These are phyloP conservation scores for Antennarius striatus DNA, from an alignment of 2,113 vertebrate species.

Conservation along the genomic window DNA sequence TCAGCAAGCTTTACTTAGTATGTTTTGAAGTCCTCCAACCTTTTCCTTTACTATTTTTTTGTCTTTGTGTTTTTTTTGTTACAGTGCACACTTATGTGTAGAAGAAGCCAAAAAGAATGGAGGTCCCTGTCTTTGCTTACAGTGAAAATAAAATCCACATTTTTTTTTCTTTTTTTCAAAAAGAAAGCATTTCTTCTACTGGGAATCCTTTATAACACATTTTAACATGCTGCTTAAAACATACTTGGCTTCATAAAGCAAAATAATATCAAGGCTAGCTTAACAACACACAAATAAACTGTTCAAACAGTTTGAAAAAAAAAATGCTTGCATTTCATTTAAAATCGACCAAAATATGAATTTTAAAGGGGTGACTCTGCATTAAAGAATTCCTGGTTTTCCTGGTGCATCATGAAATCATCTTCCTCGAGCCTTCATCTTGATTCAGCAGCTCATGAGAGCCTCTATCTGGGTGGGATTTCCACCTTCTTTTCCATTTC, in stretches of 20 bases:
- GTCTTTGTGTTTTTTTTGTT: constrained; percentile 21
- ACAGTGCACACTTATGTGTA: constrained; percentile 60
- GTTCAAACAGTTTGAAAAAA: neutral
- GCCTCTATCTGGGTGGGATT: constrained; percentile 38
- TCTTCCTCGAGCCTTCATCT: constrained; percentile 22
- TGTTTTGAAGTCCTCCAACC: constrained; percentile 66
- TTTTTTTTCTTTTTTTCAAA: neutral
- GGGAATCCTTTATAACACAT: too few relatives aligned
- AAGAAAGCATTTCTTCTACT: too few relatives aligned
- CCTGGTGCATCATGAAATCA: too few relatives aligned
- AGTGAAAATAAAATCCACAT: neutral
- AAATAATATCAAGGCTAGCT: too few relatives aligned
- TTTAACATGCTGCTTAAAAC: too few relatives aligned
- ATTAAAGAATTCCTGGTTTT: too few relatives aligned
- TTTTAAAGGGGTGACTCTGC: too few relatives aligned
- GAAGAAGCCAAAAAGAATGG: constrained; percentile 45
- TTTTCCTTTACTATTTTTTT: too few relatives aligned
- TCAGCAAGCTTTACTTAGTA: constrained; percentile 61
- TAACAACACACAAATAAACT: too few relatives aligned
- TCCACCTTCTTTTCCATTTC: constrained; percentile 34
- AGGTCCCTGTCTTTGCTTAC: constrained; percentile 34
- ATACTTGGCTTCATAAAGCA: too few relatives aligned
- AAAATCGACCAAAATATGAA: too few relatives aligned
- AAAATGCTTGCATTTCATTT: neutral
- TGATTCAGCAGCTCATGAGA: constrained; percentile 30